Base-by-base conservation (phyloP, 2,888 invertebrate species). In the Abscondita cerata region DNA sequence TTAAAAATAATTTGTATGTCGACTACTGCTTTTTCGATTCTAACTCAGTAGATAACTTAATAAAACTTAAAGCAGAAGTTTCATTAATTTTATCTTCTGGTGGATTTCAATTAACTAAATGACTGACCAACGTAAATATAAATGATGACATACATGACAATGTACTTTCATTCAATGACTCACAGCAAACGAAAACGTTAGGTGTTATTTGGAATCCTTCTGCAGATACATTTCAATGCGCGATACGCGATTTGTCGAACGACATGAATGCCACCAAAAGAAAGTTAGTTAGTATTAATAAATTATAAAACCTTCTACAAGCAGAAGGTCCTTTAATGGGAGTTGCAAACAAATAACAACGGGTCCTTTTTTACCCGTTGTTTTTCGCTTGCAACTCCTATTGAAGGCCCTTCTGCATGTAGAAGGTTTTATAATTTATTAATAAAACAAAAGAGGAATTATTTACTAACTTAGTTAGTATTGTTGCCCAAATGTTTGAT, bases 11-110 rank as follows among this genome's bases (percentile, higher is more conserved):
- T 31, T 62, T 62, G 36, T 59, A 65, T 12, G 44, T 65, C 5
- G 65, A 65, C n/a, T 58, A 62, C 40, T 31, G 62, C 8, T 13
- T 62, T 25, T 56, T 56, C 8, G 62, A 52, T 1, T 19, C 50
- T 1, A 36, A 60, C 12, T 41, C 48, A 4, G 20, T 50, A 8
- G 51, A 50, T 11, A n/a, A 56, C 13, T 8, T 54, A 9, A 25
- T 25, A 61, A 50, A n/a, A 0, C n/a, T 16, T 12, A 12, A 41
- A 1, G 20, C 19, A 1, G 12, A 51, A 34, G 11, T 62, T 15
- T 13, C 15, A 2, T 11, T 16, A 2, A 15, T 59, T 15, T 12
- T 63, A 33, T 13, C 44, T 13, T 18, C n/a, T 5, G 58, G 57
- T 0, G 36, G 51, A n/a, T 62, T 64, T 20, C 12, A 41, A 34